Conservation (phyloP, 1,140 invertebrate species). For the Diorhabda carinulata region DNA sequence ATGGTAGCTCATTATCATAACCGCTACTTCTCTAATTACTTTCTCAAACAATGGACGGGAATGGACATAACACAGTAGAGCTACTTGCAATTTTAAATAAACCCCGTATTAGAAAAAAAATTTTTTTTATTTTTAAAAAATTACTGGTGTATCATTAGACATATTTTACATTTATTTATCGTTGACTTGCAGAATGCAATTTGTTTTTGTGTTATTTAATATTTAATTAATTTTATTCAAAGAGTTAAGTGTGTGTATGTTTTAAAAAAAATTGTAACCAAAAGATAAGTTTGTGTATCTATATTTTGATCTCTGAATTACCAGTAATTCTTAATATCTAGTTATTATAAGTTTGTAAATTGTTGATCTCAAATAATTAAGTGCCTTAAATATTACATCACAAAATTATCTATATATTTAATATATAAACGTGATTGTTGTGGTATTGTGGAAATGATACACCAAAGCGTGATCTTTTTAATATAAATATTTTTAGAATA, state of each 20-base stretch:
- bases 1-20: too few species aligned
- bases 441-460: background rate
- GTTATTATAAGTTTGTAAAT: background rate
- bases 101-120: too few species aligned
- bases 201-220: slow-evolving; percentile 22
- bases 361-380: slow-evolving; percentile 6
- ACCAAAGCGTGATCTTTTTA: slow-evolving; percentile 8
- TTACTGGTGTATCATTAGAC: background rate
- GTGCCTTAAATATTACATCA: background rate
- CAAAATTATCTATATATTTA: slow-evolving; percentile 5
- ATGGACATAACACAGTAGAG: too few species aligned
- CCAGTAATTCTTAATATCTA: slow-evolving; percentile 4
- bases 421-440: background rate
- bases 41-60: too few species aligned
- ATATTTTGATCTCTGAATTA: slow-evolving; percentile 4
- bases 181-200: slow-evolving; percentile 14
- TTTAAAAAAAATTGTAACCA: slow-evolving; percentile 12
- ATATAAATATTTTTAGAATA: background rate
- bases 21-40: too few species aligned
- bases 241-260: slow-evolving; percentile 12
- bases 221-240: slow-evolving; percentile 8
- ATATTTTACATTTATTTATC: slow-evolving; percentile 7
- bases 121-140: background rate
- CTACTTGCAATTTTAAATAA: too few species aligned
- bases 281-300: slow-evolving; percentile 8